Percentiles rank a stretch among this genome's conserved stretches.
These are phyloP conservation scores for Arbacia lixula DNA, from an alignment of 53 echinoderm and acorn worm genomes.

Conservation along the genomic window DNA sequence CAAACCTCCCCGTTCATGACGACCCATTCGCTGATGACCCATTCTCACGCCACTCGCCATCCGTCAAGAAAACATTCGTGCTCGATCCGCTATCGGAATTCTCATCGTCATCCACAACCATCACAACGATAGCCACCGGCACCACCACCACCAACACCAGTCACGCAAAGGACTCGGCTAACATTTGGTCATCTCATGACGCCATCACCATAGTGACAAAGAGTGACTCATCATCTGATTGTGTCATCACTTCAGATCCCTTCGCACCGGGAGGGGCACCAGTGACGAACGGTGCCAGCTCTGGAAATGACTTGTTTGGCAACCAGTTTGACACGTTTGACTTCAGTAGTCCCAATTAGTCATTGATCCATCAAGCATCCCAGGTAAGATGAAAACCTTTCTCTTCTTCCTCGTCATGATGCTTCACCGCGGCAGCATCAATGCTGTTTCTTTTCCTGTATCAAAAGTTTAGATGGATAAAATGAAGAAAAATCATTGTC, in stretches of 20 bases:
- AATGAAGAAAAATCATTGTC: no score
- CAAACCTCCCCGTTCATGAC: conserved; percentile 76
- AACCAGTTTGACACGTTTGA: conserved; percentile 53
- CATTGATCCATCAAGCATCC: no score
- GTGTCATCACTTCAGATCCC: conserved; percentile 52
- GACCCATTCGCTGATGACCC: conserved; percentile 94
- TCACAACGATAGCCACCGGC: conserved; percentile 1
- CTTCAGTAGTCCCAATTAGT: conserved; percentile 54
- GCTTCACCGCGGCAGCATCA: no score
- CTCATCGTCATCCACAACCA: conserved; percentile 63
- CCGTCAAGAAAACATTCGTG: conserved; percentile 81
- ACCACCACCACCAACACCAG: background rate
- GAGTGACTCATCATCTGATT: conserved; percentile 22
- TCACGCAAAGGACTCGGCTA: background rate
- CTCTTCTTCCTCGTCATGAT: no score
- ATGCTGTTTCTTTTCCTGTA: no score
- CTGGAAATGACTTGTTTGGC: conserved; percentile 29
- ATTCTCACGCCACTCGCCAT: conserved; percentile 75
- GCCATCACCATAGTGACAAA: conserved; percentile 11
- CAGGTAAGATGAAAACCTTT: no score
- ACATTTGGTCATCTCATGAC: conserved; percentile 37
- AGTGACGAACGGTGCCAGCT: conserved; percentile 32
- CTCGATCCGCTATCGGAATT: conserved; percentile 24
- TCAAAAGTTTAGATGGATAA: no score
- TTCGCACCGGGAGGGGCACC: conserved; percentile 44